Evolutionary conservation across 2,888 invertebrate genomes (phyloP).

Genomic region (Diabrotica balteata): DNA sequence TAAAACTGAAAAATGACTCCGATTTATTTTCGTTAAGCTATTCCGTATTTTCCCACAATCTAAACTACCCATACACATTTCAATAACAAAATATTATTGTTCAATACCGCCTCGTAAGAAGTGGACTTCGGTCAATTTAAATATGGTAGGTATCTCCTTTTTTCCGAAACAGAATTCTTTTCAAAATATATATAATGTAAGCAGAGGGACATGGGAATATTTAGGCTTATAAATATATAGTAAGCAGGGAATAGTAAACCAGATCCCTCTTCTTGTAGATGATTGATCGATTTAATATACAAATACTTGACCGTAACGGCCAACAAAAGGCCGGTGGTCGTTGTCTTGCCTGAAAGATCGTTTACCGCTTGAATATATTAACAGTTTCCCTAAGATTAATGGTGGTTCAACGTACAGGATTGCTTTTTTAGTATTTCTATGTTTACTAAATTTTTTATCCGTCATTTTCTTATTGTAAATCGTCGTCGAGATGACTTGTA

Average conservation of each 20-base stretch:
- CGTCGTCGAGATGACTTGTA: background rate
- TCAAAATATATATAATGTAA: conserved; percentile 41
- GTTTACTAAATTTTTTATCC: background rate
- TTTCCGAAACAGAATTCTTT: conserved; percentile 38
- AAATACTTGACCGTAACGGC: conserved; percentile 63
- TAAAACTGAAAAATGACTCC: too few species aligned
- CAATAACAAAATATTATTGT: too few species aligned
- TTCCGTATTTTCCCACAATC: too few species aligned
- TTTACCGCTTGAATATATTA: conserved; percentile 61
- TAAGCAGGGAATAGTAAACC: conserved; percentile 47
- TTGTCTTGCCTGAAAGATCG: conserved; percentile 60
- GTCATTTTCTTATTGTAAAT: background rate
- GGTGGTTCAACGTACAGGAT: conserved; percentile 51
- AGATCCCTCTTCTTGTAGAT: conserved; percentile 58
- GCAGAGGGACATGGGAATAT: conserved; percentile 40
- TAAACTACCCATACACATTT: too few species aligned
- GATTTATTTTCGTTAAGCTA: too few species aligned
- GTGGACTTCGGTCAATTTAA: conserved; percentile 31
- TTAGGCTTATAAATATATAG: conserved; percentile 55
- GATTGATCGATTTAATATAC: conserved; percentile 63
- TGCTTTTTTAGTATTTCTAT: conserved; percentile 46
- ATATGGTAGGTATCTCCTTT: conserved; percentile 34
- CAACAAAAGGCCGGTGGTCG: conserved; percentile 56
- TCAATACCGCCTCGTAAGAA: conserved; percentile 17
- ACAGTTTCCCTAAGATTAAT: conserved; percentile 60